These are phyloP conservation scores for Parazoanthus swiftii DNA, from an alignment of 92 coral and sea anemone genomes.

Conservation along the genomic window DNA sequence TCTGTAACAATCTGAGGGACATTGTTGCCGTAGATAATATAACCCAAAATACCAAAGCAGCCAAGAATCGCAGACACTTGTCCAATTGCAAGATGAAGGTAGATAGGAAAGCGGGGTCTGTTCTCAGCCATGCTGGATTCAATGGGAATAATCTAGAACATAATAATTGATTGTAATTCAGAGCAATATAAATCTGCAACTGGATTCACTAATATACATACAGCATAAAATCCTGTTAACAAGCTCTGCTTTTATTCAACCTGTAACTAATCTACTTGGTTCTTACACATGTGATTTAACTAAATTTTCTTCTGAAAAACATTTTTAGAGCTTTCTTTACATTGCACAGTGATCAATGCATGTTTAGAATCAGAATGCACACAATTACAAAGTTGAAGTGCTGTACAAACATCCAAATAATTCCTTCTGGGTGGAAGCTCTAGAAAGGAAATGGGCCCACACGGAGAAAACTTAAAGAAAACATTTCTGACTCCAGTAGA, in stretches of 20 bases:
- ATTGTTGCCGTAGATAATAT: conserved; percentile 69
- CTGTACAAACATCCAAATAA: too few species aligned
- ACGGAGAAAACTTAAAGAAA: too few species aligned
- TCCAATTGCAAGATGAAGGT: conserved; percentile 86
- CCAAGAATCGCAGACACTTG: conserved; percentile 70
- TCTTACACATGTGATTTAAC: too few species aligned
- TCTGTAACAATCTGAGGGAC: conserved; percentile 82
- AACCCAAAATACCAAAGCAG: conserved; percentile 87
- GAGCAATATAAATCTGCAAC: not conserved
- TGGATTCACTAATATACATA: not conserved
- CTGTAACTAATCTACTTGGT: too few species aligned
- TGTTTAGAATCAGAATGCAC: not conserved
- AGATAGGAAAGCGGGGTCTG: conserved; percentile 72
- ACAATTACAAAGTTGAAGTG: not conserved
- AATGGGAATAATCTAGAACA: conserved; percentile 77
- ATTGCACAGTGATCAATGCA: too few species aligned
- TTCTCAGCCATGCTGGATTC: conserved; percentile 97
- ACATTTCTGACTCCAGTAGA: too few species aligned
- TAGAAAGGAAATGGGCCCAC: too few species aligned
- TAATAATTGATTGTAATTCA: not conserved
- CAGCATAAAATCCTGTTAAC: not conserved
- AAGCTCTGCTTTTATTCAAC: too few species aligned
- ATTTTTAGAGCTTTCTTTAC: too few species aligned
- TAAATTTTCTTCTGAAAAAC: too few species aligned
- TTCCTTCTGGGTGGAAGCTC: too few species aligned